Base-by-base conservation (phyloP, 2,113 vertebrate species). In the Trogon surrucura region DNA sequence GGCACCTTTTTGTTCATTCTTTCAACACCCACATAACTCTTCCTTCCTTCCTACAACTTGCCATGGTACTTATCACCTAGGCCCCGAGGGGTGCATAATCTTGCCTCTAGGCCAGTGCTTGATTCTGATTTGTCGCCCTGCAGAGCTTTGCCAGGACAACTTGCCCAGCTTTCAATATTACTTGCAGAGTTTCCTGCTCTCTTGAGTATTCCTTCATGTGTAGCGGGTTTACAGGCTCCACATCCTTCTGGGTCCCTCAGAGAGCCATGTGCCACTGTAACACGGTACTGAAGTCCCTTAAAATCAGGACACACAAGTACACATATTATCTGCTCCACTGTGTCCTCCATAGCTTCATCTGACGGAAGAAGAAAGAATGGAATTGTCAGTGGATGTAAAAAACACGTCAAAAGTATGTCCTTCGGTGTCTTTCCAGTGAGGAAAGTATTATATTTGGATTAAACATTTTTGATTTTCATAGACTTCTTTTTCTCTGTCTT, bases 401-500 rank as follows among this genome's bases (percentile, higher is more conserved):
- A 70, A 9, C 14, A 38, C 0, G 51, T 54, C 27, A 66, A 51
- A 89, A 89, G 2, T 47, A 26, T 6, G 29, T 47, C 5, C 54
- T 44, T 62, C 3, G 17, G 13, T 91, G 44, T 70, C 79, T 85
- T 82, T 85, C 18, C 51, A 82, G 17, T 30, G 29, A 34, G 27
- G 54, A 82, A 87, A 83, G 38, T 23, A 54, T 34, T 85, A 8
- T 27, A 80, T 66, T 70, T 93, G 23, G 22, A 67, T 85, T 79
- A 85, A 92, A 72, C 3, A 32, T 34, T 80, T 87, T 89, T 58
- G 27, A 81, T 75, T 95, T 88, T 84, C 84, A 90, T 51, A 85
- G n/a, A 89, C 32, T 66, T 70, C 81, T 85, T 58, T 92, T 44
- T 95, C 61, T 96, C 47, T 93, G 1, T 89, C 87, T 80, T 95